Conservation (phyloP, 2,113 vertebrate species). For the Perognathus longimembris region DNA sequence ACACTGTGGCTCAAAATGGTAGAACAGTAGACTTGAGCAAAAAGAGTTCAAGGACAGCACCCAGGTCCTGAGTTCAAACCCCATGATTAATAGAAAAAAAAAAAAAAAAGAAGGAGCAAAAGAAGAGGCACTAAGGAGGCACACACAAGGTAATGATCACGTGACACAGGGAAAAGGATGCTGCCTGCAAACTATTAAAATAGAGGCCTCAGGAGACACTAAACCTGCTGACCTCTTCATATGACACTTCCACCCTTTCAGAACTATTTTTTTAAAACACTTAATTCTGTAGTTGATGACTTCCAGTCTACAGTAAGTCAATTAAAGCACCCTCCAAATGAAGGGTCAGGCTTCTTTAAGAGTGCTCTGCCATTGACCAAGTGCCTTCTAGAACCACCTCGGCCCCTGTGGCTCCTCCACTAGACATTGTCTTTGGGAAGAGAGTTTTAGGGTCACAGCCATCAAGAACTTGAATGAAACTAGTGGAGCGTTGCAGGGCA, state of each 20-base stretch:
- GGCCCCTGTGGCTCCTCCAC: neutral
- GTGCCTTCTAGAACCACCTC: neutral
- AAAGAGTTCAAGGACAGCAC: too few species aligned
- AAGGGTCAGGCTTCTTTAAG: neutral
- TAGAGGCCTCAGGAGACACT: neutral
- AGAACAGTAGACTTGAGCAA: too few species aligned
- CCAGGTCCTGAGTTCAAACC: too few species aligned
- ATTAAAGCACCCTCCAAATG: neutral
- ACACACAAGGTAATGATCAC: neutral
- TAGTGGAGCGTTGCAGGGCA: slow-evolving; percentile 53
- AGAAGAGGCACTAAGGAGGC: neutral
- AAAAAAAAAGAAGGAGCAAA: neutral
- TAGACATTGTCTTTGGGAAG: neutral
- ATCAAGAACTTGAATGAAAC: slow-evolving; percentile 55
- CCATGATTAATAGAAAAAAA: too few species aligned
- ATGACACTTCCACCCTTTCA: neutral
- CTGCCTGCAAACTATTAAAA: neutral
- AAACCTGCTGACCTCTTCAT: neutral
- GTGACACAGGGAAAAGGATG: neutral
- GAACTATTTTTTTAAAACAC: neutral
- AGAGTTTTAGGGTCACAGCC: slow-evolving; percentile 40
- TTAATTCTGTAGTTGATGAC: neutral
- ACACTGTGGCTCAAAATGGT: too few species aligned
- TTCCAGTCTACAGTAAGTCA: neutral
- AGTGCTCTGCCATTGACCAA: neutral